A percentile compares a stretch with the other conserved stretches of the same genome.
Conservation (phyloP, 2,113 vertebrate genomes). For the Arvicanthis niloticus region DNA sequence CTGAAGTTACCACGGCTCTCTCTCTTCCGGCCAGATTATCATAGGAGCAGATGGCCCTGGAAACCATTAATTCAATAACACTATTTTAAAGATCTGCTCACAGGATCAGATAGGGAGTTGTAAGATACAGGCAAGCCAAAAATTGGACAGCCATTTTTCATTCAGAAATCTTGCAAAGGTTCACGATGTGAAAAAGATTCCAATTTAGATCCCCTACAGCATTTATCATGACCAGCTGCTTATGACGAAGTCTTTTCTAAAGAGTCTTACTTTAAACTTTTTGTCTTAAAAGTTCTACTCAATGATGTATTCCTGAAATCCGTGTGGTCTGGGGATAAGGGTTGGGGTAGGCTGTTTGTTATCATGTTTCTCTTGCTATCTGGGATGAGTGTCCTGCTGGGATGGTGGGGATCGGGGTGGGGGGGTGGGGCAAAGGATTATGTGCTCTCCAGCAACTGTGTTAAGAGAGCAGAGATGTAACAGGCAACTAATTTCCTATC, state of each 20-base stretch:
- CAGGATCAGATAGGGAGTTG: background rate
- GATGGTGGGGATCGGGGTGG: background rate
- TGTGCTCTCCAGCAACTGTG: accelerated
- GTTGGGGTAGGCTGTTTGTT: background rate
- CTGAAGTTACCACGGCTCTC: background rate
- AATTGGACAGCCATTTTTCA: background rate
- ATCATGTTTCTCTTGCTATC: background rate
- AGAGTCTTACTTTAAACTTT: background rate
- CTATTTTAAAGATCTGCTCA: background rate
- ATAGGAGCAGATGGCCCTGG: background rate
- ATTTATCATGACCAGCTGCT: background rate
- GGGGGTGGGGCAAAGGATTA: background rate
- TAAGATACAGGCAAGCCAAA: background rate
- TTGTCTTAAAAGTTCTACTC: background rate
- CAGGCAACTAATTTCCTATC: background rate
- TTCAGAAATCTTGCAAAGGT: background rate
- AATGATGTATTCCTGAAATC: background rate
- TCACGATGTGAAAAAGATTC: background rate
- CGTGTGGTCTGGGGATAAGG: background rate
- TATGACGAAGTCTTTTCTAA: background rate
- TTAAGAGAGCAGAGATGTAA: background rate
- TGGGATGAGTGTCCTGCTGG: background rate
- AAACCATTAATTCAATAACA: constrained; percentile 1
- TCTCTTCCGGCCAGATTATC: background rate
- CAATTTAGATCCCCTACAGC: background rate